These are phyloP conservation scores for Pachypanchax playfairii DNA, from an alignment of 2,113 vertebrate genomes.

Conservation along the genomic window DNA sequence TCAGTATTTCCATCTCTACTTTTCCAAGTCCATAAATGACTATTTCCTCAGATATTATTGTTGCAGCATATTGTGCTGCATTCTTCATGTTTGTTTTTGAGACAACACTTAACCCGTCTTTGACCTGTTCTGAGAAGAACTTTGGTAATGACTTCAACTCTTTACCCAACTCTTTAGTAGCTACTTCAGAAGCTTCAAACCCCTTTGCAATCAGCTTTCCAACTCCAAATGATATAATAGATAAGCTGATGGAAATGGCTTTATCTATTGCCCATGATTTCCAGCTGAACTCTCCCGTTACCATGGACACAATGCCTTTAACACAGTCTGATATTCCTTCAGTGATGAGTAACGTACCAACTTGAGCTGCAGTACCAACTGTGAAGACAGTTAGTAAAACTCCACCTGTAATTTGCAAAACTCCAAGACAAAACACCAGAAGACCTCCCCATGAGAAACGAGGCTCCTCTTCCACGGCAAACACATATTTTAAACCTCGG, in stretches of 20 bases:
- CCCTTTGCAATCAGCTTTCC: conserved; percentile 40
- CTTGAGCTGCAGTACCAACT: conserved; percentile 18
- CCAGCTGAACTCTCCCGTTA: conserved; percentile 44
- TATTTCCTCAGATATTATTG: background rate
- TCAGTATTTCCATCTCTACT: conserved; percentile 16
- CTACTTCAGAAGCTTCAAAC: background rate
- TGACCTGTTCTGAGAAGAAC: conserved; percentile 22
- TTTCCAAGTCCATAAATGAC: conserved; percentile 1
- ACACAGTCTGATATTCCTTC: conserved; percentile 43
- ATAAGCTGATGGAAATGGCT: conserved; percentile 21
- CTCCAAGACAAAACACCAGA: conserved; percentile 14
- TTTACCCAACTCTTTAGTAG: conserved; percentile 11
- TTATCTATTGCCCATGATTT: conserved; percentile 33
- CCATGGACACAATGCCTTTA: conserved; percentile 10
- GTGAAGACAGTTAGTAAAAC: conserved; percentile 18
- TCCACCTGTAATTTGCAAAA: conserved; percentile 36
- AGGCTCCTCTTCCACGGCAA: conserved; percentile 33
- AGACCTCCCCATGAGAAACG: conserved; percentile 25
- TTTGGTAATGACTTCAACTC: conserved; percentile 24
- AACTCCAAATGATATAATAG: conserved; percentile 16
- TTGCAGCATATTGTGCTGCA: background rate
- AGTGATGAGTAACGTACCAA: conserved; percentile 19
- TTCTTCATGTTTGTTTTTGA: conserved; percentile 25
- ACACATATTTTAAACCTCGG: conserved; percentile 31
- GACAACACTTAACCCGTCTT: background rate